Base-by-base conservation (phyloP, 2,888 invertebrate genomes). In the Plutella xylostella region DNA sequence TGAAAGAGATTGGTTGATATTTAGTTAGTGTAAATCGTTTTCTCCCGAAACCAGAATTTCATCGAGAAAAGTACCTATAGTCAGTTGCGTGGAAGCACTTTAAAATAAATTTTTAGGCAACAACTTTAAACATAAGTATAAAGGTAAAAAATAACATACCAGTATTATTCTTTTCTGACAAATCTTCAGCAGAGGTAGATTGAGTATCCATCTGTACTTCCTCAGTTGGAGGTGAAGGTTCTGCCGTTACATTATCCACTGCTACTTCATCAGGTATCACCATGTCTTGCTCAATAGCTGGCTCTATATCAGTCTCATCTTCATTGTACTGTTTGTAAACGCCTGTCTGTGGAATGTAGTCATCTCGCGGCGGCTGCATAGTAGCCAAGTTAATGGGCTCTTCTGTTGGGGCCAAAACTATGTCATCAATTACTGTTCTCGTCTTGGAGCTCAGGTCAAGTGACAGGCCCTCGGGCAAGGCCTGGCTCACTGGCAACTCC, bases 301-400 rank as follows among this genome's bases (percentile, higher is more conserved):
- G 15, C 11, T 17, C 25, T 17, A 9, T 15, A 37, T 51, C 62
- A 63, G 56, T 64, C 40, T 76, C 75, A 45, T 60, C 63, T 38
- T 75, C 71, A 38, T 54, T 15, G 19, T 50, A 31, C 55, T 45
- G 49, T 49, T 49, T 53, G 55, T 60, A n/a, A 45, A 42, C 39
- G 58, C 49, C 62, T 47, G 59, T 58, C 58, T 65, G 64, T 60
- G 76, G 70, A 73, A 74, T 70, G 66, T 73, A 63, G 48, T 77
- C 78, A 50, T 75, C 73, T 65, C 73, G 69, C 33, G 55, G 57
- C 52, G 54, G 59, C 50, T 72, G 77, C 51, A 76, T 65, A 2
- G 82, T 73, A 1, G 80, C 82, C 50, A 83, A 63, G 55, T 83
- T 83, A 39, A 83, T 83, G 6, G 83, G 83, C 51, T 83, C 82